These are phyloP conservation scores for Eumaeus atala DNA, from an alignment of 1,140 invertebrate genomes.

Conservation along the genomic window DNA sequence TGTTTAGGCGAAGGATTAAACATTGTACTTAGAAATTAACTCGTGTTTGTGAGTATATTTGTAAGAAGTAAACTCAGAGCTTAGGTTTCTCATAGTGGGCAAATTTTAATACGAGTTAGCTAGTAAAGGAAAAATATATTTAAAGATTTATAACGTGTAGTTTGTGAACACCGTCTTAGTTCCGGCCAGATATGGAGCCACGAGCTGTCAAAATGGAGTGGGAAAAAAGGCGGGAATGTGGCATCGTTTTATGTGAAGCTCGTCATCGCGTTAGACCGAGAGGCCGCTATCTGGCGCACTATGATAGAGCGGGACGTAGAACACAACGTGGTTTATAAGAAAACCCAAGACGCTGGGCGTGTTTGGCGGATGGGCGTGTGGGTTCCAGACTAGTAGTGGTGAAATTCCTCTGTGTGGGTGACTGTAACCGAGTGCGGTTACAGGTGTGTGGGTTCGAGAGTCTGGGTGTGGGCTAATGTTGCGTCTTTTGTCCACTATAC, in stretches of 20 bases:
- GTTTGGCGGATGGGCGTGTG: conserved; percentile 71
- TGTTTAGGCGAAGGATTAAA: too few species aligned
- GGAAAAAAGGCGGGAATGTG: conserved; percentile 74
- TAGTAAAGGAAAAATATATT: background rate
- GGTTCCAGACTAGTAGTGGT: conserved; percentile 56
- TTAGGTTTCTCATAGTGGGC: too few species aligned
- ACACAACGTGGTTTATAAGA: conserved; percentile 72
- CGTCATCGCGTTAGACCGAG: conserved; percentile 63
- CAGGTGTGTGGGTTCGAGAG: conserved; percentile 42
- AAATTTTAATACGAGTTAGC: too few species aligned
- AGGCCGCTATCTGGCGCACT: conserved; percentile 20
- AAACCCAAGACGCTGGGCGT: conserved; percentile 74
- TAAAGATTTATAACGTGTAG: conserved; percentile 12
- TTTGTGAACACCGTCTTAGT: conserved; percentile 66
- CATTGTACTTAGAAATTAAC: too few species aligned
- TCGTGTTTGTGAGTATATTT: too few species aligned
- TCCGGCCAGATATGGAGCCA: conserved; percentile 71
- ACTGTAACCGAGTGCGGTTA: conserved; percentile 31
- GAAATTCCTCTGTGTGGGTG: conserved; percentile 38
- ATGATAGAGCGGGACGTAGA: conserved; percentile 47
- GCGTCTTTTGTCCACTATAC: conserved; percentile 71
- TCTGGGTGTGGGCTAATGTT: conserved; percentile 40
- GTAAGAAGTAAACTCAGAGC: too few species aligned
- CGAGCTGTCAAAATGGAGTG: conserved; percentile 74
- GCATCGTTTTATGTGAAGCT: conserved; percentile 70